Base-by-base conservation (phyloP, 2,113 vertebrate genomes). In the Vidua chalybeata region DNA sequence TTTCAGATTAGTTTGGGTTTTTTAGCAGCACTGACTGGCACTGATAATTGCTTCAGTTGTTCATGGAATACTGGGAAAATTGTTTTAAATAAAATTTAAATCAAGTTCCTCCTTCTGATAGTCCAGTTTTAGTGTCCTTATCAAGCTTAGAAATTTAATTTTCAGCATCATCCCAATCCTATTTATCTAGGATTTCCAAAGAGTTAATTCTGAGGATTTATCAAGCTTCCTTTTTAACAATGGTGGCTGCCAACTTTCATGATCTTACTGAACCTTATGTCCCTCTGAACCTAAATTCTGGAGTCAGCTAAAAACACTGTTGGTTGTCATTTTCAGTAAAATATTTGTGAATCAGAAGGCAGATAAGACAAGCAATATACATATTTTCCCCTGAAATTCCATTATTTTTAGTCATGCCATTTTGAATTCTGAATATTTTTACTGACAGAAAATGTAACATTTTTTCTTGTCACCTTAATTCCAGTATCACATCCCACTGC, bases 221-320 rank as follows among this genome's bases (percentile, higher is more conserved):
- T 76, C 77, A 69, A 84, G 41, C 59, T 89, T 96, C 84, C 89
- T 93, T 88, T 95, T 74, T 33, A 92, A 73, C n/a, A 84, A 30
- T 13, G 35, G 71, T 26, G 52, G 58, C 39, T 79, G 87, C 58
- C 84, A 96, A n/a, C 35, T 85, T 91, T 48, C 30, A 37, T 17
- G 55, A 77, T 66, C 74, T 76, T 87, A 17, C 31, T 90, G 83
- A 95, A 86, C 71, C 24, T 68, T 8, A 66, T 45, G 72, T 69
- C 89, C 58, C 71, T 93, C 80, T 82, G 63, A 58, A 75, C 37
- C 28, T 66, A 46, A 91, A 59, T 75, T 94, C 33, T 76, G 56
- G 45, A 45, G 17, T 82, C 77, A 94, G 81, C 56, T 94, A 54
- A 87, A 96, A 92, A 54, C 9, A 20, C 13, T 39, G 9, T 6